These are phyloP conservation scores for Brachycybe producta DNA, from an alignment of 2,888 invertebrate species.

Conservation along the genomic window DNA sequence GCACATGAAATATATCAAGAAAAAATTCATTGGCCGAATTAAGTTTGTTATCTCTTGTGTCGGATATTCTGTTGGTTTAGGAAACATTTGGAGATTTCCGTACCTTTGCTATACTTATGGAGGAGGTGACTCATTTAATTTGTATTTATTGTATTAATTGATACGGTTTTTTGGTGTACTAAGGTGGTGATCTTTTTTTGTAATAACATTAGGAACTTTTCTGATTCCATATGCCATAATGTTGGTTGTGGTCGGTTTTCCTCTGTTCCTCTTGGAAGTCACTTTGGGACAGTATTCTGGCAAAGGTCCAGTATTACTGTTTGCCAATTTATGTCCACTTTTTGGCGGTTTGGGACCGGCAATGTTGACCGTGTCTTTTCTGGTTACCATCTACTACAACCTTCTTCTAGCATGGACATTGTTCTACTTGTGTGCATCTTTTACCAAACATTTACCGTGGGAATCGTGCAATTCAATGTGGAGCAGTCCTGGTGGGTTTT, in stretches of 20 bases:
- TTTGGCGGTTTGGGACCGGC: neutral
- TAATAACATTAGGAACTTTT: neutral
- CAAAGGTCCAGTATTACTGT: neutral
- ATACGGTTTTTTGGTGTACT: too few species aligned
- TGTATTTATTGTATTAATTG: neutral
- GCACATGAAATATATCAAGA: too few species aligned
- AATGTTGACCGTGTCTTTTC: neutral
- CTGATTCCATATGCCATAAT: neutral
- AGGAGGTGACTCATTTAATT: neutral
- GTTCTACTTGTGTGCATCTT: neutral
- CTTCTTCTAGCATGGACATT: neutral
- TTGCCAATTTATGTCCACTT: neutral
- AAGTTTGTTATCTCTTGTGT: neutral
- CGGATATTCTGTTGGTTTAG: neutral
- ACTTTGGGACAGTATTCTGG: neutral
- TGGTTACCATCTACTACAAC: neutral
- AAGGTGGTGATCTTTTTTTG: too few species aligned
- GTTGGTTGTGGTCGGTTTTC: neutral
- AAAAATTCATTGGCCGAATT: neutral
- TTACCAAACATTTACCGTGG: neutral
- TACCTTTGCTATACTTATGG: neutral
- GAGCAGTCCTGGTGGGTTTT: neutral
- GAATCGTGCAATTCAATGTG: neutral
- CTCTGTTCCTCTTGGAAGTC: neutral
- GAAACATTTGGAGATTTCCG: too few species aligned